Percentiles rank a stretch among this genome's conserved stretches.
These are phyloP conservation scores for Antennarius striatus DNA, from an alignment of 2,113 vertebrate species.

Conservation along the genomic window DNA sequence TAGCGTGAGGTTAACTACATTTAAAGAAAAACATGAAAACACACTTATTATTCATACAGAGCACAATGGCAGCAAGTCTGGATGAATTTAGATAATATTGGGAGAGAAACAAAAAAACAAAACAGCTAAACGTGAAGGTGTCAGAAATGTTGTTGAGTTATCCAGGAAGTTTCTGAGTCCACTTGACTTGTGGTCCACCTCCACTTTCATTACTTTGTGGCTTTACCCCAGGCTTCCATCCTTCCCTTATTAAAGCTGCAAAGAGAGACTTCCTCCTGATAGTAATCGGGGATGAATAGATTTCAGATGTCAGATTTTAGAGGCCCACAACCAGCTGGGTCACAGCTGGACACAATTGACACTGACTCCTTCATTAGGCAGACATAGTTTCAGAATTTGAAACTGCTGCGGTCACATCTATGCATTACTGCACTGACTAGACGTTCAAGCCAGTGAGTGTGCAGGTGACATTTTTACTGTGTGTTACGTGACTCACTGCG, in stretches of 20 bases:
- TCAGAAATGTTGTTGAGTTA: neutral
- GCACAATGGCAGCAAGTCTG: neutral
- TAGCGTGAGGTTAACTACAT: neutral
- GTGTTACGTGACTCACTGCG: no score
- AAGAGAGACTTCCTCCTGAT: slow-evolving; percentile 61
- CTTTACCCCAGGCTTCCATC: slow-evolving; percentile 25
- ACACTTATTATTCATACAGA: neutral
- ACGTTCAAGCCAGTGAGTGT: no score
- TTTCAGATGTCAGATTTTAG: slow-evolving; percentile 47
- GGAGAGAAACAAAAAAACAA: neutral
- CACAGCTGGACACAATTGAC: slow-evolving; percentile 45
- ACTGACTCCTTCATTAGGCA: no score
- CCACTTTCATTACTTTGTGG: slow-evolving; percentile 1
- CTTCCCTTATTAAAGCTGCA: slow-evolving; percentile 42
- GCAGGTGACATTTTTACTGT: no score
- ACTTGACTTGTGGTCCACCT: slow-evolving; percentile 18
- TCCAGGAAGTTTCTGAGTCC: neutral
- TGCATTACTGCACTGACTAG: no score
- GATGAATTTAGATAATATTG: neutral
- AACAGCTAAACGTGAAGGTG: neutral
- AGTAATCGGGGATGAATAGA: slow-evolving; percentile 39
- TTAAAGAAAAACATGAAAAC: slow-evolving; percentile 1
- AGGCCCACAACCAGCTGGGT: slow-evolving; percentile 7
- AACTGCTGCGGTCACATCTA: neutral
- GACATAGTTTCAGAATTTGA: no score